Conservation (phyloP, 1,140 invertebrate species). For the Anoplophora glabripennis region DNA sequence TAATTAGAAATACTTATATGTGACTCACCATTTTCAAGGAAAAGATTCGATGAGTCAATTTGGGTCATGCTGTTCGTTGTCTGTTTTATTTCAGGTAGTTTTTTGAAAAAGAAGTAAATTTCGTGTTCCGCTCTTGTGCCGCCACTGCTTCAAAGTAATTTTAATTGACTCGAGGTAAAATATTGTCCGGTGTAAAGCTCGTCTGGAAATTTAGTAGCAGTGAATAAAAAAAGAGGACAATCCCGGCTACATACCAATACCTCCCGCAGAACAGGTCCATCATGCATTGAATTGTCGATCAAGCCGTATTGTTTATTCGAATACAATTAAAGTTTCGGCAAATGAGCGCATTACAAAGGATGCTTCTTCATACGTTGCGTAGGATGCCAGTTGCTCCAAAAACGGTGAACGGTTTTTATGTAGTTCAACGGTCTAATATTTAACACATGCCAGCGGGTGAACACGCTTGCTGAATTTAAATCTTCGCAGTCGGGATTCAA, state of each 20-base stretch:
- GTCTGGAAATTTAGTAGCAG: constrained; percentile 31
- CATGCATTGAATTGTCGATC: constrained; percentile 37
- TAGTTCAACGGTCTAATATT: constrained; percentile 17
- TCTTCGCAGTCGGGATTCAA: too few relatives aligned
- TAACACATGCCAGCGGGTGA: constrained; percentile 12
- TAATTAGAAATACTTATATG: too few relatives aligned
- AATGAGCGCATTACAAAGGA: constrained; percentile 31
- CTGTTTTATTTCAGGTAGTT: too few relatives aligned
- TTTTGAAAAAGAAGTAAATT: too few relatives aligned
- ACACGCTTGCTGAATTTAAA: constrained; percentile 1
- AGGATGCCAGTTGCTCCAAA: constrained; percentile 8
- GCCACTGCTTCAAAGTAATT: constrained; percentile 24
- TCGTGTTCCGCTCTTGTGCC: too few relatives aligned
- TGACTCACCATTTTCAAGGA: too few relatives aligned
- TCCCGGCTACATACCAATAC: constrained; percentile 31
- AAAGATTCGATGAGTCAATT: too few relatives aligned
- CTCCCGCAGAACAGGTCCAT: constrained; percentile 32
- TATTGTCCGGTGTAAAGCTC: constrained; percentile 27
- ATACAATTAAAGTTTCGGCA: constrained; percentile 37
- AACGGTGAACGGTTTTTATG: constrained; percentile 9
- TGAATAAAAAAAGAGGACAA: constrained; percentile 31
- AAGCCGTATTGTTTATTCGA: constrained; percentile 34
- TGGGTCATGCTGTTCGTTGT: too few relatives aligned
- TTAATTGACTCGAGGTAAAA: constrained; percentile 33
- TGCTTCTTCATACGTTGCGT: constrained; percentile 12